phyloP scores from a whole-genome alignment of 2,113 vertebrate species.

The Edolisoma coerulescens region DNA sequence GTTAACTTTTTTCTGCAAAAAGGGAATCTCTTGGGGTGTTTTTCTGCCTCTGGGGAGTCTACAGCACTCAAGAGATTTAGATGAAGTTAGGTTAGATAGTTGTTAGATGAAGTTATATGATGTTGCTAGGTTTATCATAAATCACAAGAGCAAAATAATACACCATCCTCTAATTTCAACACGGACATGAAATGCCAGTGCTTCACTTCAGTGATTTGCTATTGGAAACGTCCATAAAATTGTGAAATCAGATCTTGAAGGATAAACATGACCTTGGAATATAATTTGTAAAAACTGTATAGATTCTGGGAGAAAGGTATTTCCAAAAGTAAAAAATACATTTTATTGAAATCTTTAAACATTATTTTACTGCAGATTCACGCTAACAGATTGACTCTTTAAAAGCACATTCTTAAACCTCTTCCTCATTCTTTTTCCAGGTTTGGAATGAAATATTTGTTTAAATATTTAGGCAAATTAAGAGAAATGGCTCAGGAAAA shows the following conservation, averaged over 20 bases:
- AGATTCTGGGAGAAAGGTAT: neutral
- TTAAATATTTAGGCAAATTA: neutral
- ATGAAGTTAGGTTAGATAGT: no score
- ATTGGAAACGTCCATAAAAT: neutral
- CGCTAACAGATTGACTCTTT: neutral
- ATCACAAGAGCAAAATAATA: neutral
- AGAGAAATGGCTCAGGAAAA: rapidly evolving
- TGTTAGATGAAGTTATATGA: neutral
- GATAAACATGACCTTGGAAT: neutral
- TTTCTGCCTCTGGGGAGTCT: neutral
- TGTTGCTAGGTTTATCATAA: neutral
- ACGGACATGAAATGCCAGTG: neutral
- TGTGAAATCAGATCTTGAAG: neutral
- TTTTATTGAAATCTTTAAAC: neutral
- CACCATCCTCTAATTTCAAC: neutral
- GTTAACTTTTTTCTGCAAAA: neutral
- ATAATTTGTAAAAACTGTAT: neutral
- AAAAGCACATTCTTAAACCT: neutral
- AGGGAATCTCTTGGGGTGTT: neutral
- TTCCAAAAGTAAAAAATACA: neutral
- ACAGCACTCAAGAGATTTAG: neutral
- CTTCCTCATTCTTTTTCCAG: neutral
- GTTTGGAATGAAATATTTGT: neutral
- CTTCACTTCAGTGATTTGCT: neutral
- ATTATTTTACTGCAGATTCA: neutral